Evolutionary conservation across 2,113 vertebrate genomes (phyloP).

Genomic region (Onychostruthus taczanowskii): DNA sequence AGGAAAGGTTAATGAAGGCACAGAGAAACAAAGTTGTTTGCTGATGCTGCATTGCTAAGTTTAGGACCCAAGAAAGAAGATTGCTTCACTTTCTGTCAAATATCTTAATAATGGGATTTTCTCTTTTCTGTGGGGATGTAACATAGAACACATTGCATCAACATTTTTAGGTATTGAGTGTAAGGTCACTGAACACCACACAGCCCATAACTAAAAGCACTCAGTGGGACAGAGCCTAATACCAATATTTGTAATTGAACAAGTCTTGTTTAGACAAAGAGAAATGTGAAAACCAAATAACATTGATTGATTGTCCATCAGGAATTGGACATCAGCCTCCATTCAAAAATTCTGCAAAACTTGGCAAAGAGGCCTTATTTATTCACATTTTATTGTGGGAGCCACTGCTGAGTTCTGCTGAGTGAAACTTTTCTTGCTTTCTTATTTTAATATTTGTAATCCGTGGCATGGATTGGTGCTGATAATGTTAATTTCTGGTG

Average conservation of each 20-base stretch:
- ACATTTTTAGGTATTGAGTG: background rate
- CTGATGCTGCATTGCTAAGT: background rate
- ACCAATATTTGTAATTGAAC: background rate
- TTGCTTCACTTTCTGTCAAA: background rate
- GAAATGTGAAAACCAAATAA: background rate
- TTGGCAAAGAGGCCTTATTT: background rate
- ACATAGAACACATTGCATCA: background rate
- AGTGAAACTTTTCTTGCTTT: background rate
- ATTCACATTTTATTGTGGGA: background rate
- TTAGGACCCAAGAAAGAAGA: background rate
- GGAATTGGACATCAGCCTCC: background rate
- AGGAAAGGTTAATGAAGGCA: constrained; percentile 25
- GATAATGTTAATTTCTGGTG: background rate
- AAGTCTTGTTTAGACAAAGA: background rate
- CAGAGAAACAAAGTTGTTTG: background rate
- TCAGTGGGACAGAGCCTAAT: background rate
- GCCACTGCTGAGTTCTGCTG: background rate
- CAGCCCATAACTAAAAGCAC: background rate
- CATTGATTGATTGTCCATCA: background rate
- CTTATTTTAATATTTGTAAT: background rate
- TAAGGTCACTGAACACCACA: background rate
- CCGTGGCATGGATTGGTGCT: background rate
- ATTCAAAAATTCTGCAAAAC: background rate
- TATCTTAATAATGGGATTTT: background rate
- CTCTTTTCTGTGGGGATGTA: background rate